Evolutionary conservation across 2,113 vertebrate genomes (phyloP).

Genomic region (Paralichthys olivaceus): DNA sequence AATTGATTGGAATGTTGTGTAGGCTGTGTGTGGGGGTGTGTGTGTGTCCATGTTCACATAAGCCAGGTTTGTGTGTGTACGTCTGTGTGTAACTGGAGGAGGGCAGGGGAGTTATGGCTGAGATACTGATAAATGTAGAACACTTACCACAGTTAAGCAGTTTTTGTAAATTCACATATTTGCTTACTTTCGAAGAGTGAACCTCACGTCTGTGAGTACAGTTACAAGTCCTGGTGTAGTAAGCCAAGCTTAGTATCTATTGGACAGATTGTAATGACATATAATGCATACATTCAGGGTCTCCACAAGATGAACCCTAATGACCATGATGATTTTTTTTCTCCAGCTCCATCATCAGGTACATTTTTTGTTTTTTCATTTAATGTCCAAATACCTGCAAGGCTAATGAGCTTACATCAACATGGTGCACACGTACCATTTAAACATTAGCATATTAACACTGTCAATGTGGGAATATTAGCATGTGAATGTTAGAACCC

Average conservation of each 20-base stretch:
- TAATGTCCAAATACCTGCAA: no score
- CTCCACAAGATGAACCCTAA: no score
- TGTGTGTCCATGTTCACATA: conserved; percentile 6
- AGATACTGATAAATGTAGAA: background rate
- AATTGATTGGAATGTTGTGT: conserved; percentile 74
- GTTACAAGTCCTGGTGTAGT: background rate
- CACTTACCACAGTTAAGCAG: background rate
- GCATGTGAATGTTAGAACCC: background rate
- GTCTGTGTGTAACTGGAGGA: background rate
- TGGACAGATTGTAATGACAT: background rate
- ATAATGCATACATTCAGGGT: background rate
- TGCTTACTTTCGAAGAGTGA: background rate
- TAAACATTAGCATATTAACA: background rate
- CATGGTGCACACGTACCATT: no score
- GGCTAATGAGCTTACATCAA: no score
- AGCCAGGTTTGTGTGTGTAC: background rate
- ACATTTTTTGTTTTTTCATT: no score
- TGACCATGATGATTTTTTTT: no score
- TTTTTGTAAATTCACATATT: conserved; percentile 3
- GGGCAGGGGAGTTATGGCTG: background rate
- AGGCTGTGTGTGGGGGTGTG: conserved; percentile 21
- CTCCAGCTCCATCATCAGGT: no score
- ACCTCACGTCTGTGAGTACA: background rate
- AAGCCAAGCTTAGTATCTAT: background rate
- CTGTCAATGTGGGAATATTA: background rate